Evolutionary conservation across 1,140 invertebrate genomes (phyloP).

Genomic region (Drosophila grimshawi): DNA sequence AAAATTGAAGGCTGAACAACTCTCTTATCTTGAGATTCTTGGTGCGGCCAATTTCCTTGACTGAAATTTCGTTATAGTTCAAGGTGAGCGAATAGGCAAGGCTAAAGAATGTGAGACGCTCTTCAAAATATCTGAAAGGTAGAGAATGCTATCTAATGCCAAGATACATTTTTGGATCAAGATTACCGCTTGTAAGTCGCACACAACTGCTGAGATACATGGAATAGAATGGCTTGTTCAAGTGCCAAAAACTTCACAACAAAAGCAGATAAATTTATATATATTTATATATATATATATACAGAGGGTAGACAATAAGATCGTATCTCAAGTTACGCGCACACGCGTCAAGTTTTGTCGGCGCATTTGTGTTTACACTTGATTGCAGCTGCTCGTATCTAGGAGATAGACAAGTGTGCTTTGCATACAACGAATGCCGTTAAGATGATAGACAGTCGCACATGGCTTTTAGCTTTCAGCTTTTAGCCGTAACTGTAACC

Average conservation of each 20-base stretch:
- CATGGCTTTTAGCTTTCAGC: neutral
- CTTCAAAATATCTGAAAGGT: neutral
- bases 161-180: slow-evolving; percentile 19
- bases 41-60: neutral
- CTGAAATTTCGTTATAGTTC: neutral
- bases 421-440: slow-evolving; percentile 63
- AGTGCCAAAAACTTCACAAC: neutral
- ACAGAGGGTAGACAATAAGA: slow-evolving; percentile 25
- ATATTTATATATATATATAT: neutral
- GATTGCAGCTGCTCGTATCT: slow-evolving; percentile 73
- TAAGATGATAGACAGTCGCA: slow-evolving; percentile 46
- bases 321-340: slow-evolving; percentile 66
- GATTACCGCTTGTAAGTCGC: slow-evolving; percentile 34
- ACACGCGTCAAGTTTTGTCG: slow-evolving; percentile 66
- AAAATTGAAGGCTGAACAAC: neutral
- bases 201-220: slow-evolving; percentile 39
- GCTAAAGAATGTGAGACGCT: neutral
- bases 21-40: neutral
- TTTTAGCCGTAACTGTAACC: slow-evolving; percentile 51
- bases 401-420: slow-evolving; percentile 63
- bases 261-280: neutral
- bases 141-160: slow-evolving; percentile 36
- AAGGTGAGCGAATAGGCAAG: slow-evolving; percentile 2
- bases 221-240: slow-evolving; percentile 21
- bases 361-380: slow-evolving; percentile 71